These are phyloP conservation scores for Struthio camelus DNA, from an alignment of 2,113 vertebrate species.

Conservation along the genomic window DNA sequence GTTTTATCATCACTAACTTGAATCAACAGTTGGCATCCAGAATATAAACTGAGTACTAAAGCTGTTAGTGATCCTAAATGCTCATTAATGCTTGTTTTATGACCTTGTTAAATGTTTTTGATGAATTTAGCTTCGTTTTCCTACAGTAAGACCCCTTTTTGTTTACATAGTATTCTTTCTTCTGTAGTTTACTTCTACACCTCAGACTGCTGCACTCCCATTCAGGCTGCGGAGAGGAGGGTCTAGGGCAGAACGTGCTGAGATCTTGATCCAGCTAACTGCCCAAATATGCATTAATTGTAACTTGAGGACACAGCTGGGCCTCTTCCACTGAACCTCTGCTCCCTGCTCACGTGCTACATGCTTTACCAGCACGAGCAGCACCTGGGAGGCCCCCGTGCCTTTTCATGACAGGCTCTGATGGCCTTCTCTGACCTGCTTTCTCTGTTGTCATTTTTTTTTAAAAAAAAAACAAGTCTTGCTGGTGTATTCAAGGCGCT, in stretches of 20 bases:
- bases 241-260: not conserved
- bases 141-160: not conserved
- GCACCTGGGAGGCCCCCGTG: not conserved
- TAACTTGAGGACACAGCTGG: not conserved
- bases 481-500: not conserved
- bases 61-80: not conserved
- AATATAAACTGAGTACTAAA: not conserved
- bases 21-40: not conserved
- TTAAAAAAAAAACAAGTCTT: not conserved
- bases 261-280: not conserved
- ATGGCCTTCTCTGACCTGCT: not conserved
- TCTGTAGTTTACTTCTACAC: fast-evolving
- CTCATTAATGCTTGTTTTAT: no score
- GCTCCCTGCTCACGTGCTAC: not conserved
- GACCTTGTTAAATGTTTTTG: not conserved
- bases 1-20: not conserved
- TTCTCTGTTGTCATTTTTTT: not conserved
- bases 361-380: fast-evolving
- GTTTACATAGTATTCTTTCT: not conserved
- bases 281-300: not conserved
- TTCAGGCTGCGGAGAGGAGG: not conserved
- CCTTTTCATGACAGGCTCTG: not conserved
- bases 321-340: not conserved
- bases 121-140: not conserved
- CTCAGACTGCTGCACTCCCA: not conserved